Percentiles rank a stretch among this genome's conserved stretches.
These are phyloP conservation scores for Sceloporus tristichus DNA, from an alignment of 2,113 vertebrate species.

Conservation along the genomic window DNA sequence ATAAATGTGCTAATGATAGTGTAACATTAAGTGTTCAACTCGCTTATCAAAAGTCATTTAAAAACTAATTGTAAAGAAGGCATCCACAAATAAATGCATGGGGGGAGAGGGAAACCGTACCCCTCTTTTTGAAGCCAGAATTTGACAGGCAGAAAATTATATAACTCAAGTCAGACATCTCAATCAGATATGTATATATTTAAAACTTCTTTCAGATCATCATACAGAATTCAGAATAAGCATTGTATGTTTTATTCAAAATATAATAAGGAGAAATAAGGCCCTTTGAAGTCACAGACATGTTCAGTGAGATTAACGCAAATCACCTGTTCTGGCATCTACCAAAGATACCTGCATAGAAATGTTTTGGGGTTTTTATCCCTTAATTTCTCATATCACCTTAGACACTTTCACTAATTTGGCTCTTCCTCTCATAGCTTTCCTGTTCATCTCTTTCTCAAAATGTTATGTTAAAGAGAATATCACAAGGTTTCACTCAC, in stretches of 20 bases:
- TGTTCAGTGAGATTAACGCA: neutral
- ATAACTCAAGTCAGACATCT: constrained; percentile 39
- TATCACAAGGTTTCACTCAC: neutral
- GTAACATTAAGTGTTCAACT: constrained; percentile 75
- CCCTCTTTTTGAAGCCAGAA: constrained; percentile 46
- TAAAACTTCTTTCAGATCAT: constrained; percentile 23
- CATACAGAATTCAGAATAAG: neutral
- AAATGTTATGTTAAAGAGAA: neutral
- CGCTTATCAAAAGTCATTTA: constrained; percentile 80
- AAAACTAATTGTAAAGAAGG: constrained; percentile 72
- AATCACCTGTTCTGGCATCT: neutral
- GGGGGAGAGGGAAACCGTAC: constrained; percentile 37
- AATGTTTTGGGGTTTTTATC: neutral
- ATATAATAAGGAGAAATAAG: neutral
- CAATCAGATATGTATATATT: constrained; percentile 30
- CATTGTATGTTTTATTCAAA: neutral
- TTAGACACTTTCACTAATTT: neutral
- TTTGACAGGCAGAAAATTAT: constrained; percentile 44
- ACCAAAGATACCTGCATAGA: no score
- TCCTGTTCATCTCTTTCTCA: neutral
- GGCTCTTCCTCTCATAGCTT: neutral
- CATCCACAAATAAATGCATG: constrained; percentile 55
- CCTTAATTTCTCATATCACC: neutral
- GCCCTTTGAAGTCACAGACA: neutral
- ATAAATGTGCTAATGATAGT: constrained; percentile 76